Evolutionary conservation across 2,888 invertebrate species (phyloP), one percentile per base, ranked within the genome.

Genomic region (Sipunculus nudus): DNA sequence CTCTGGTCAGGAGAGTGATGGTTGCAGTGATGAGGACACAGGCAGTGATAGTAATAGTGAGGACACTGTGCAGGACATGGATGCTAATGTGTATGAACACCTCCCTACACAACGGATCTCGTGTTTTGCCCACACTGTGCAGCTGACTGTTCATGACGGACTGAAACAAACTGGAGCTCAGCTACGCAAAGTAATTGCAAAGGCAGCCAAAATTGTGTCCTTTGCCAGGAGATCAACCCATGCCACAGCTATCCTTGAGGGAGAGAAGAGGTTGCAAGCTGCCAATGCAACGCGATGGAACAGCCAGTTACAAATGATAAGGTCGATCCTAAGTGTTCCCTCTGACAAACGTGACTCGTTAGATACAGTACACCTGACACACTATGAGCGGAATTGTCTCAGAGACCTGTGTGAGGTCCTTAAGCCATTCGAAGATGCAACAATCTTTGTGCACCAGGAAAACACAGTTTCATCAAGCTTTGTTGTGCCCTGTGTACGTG

Each of bases 221-320:
- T 49, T 56, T 58, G 59, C 56, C 8, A 19, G 67, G 19, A 50
- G 53, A 16, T 64, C 67, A 2, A 35, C 55, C 2, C n/a, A 50
- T 13, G 58, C 62, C 13, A n/a, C 49, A 26, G 65, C 65, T 25
- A 40, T 63, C 3, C 53, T 61, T 10, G 57, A 61, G 25, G 57
- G 38, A 13, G 63, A 63, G 32, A 61, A 58, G 16, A 19, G 59
- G 2, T 31, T 67, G 1, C 64, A 62, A 16, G 31, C 59, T 16
- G 45, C 40, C 0, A 64, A 54, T 53, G 49, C 49, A 19, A 61
- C 67, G 0, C 23, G 61, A 10, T 64, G 62, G 67, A 67, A 67
- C 35, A 55, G 59, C 2, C 67, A 64, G 39, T 31, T 67, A 6
- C 19, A 1, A 3, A 67, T 67, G 63, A 32, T 67, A 6, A 16